Evolutionary conservation across 2,888 invertebrate species (phyloP).

Genomic region (Minunthozetes semirufus): DNA sequence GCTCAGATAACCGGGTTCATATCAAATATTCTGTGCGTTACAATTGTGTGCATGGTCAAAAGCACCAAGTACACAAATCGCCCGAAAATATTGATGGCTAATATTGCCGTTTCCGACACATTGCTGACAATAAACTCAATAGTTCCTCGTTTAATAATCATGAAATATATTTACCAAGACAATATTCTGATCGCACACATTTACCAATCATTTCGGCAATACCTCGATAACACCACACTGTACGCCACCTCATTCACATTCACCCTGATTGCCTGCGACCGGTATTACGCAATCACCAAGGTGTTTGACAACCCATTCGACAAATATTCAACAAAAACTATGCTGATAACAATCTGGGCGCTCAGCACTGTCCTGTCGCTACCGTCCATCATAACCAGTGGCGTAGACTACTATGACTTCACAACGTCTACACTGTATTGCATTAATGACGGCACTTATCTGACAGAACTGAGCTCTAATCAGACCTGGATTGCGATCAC

Average conservation of each 20-base stretch:
- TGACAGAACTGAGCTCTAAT: too few relatives aligned
- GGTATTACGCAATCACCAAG: too few relatives aligned
- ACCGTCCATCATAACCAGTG: too few relatives aligned
- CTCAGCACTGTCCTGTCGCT: too few relatives aligned
- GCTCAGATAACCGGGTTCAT: background rate
- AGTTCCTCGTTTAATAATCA: background rate
- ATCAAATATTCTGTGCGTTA: background rate
- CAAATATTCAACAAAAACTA: too few relatives aligned
- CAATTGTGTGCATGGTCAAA: background rate
- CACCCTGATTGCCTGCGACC: background rate
- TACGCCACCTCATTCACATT: background rate
- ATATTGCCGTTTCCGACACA: background rate
- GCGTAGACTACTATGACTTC: too few relatives aligned
- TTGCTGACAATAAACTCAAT: background rate
- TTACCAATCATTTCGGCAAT: background rate
- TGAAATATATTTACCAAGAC: background rate
- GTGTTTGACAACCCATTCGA: too few relatives aligned
- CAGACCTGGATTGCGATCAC: too few relatives aligned
- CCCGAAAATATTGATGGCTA: background rate
- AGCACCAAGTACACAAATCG: background rate
- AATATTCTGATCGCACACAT: background rate
- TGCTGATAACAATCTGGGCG: too few relatives aligned
- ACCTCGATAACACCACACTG: background rate
- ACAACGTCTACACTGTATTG: too few relatives aligned
- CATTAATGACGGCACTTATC: too few relatives aligned